A percentile compares a stretch with the other conserved stretches of the same genome.
These are phyloP conservation scores for Psococerastis gibbosa DNA, from an alignment of 2,888 invertebrate species.

Conservation along the genomic window DNA sequence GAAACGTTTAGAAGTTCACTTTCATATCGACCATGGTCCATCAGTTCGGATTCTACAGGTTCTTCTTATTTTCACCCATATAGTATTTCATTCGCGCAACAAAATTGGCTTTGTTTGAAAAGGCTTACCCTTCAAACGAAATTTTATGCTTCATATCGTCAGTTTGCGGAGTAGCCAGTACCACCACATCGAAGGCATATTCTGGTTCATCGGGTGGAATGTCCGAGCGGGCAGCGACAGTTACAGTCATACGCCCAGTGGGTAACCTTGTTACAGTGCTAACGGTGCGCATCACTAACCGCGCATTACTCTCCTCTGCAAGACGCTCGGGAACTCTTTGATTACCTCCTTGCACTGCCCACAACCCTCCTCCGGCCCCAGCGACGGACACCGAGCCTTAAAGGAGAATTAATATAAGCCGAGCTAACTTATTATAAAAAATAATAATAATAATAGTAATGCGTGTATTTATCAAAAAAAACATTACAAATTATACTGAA, in stretches of 20 bases:
- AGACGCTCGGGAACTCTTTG: slow-evolving; percentile 27
- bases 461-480: too few species aligned
- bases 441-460: too few species aligned
- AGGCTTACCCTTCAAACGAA: slow-evolving; percentile 20
- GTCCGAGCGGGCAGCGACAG: background rate
- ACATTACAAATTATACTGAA: too few species aligned
- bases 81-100: too few species aligned
- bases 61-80: too few species aligned
- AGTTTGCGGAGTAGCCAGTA: slow-evolving; percentile 36
- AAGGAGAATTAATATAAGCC: slow-evolving; percentile 17
- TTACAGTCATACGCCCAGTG: background rate
- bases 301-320: slow-evolving; percentile 25
- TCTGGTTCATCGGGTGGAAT: background rate
- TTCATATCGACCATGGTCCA: too few species aligned
- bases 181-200: slow-evolving; percentile 32
- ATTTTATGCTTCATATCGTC: slow-evolving; percentile 22
- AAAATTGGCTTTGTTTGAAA: slow-evolving; percentile 15
- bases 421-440: background rate
- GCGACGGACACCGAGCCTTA: slow-evolving; percentile 30
- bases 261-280: background rate
- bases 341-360: slow-evolving; percentile 41
- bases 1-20: too few species aligned
- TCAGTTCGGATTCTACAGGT: too few species aligned
- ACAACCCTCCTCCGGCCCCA: slow-evolving; percentile 32
- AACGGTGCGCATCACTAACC: slow-evolving; percentile 20